Evolutionary conservation across 2,888 invertebrate genomes (phyloP).

Genomic region (Cordilura impudica): DNA sequence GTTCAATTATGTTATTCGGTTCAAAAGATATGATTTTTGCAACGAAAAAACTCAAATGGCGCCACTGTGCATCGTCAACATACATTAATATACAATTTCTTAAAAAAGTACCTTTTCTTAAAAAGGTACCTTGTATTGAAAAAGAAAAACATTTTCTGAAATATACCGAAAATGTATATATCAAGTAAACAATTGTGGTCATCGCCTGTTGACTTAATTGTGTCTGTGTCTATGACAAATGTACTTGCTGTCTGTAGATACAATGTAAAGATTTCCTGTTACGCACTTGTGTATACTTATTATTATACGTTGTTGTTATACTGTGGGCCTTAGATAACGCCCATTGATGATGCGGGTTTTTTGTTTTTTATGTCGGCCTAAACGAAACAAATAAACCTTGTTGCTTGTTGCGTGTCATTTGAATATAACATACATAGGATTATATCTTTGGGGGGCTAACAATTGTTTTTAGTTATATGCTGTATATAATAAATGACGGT

Average conservation of each 20-base stretch:
- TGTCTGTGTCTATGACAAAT: too few species aligned
- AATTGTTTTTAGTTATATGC: slow-evolving; percentile 21
- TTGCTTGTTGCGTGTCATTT: slow-evolving; percentile 39
- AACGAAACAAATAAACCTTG: neutral
- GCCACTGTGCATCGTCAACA: too few species aligned
- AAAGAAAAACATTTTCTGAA: too few species aligned
- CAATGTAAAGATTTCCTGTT: slow-evolving; percentile 31
- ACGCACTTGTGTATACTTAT: slow-evolving; percentile 26
- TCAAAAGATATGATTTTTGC: too few species aligned
- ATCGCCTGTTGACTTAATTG: neutral
- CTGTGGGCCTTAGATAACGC: slow-evolving; percentile 35
- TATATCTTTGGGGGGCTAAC: neutral
- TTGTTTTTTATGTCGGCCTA: neutral
- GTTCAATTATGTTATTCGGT: too few species aligned
- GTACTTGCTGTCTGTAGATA: neutral
- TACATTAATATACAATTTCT: too few species aligned
- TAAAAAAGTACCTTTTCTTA: too few species aligned
- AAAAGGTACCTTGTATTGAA: too few species aligned
- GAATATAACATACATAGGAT: neutral
- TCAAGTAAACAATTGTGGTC: neutral
- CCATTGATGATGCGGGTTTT: slow-evolving; percentile 5
- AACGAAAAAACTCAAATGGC: too few species aligned
- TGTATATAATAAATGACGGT: slow-evolving; percentile 21
- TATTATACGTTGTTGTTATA: neutral
- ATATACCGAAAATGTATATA: too few species aligned